Evolutionary conservation across 2,113 vertebrate genomes (phyloP), one percentile per base, ranked within the genome.

Genomic region (Pedionomus torquatus): DNA sequence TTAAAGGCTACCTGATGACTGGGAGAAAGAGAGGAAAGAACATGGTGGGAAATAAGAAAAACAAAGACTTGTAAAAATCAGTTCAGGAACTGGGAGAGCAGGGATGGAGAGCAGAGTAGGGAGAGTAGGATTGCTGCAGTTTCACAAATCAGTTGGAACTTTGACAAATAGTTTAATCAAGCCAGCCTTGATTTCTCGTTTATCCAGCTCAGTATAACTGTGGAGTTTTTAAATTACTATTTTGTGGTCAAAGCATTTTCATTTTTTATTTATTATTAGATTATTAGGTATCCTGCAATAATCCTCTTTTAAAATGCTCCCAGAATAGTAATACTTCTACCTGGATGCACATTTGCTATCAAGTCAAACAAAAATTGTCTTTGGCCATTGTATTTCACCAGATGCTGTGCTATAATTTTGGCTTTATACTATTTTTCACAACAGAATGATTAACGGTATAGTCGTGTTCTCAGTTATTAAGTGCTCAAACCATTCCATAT

Each of bases 31-130:
- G 4, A 31, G 5, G 17, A 28, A 81, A 17, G 9, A 60, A 57
- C 6, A 30, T 24, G 4, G 5, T 37, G 5, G 23, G 21, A 52
- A 55, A 64, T 13, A 10, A 61, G 31, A 78, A 68, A 10, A 13
- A 6, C 5, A 68, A 81, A 48, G 2, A 5, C 7, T 13, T 63
- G 11, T 7, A 8, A 63, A 76, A 77, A 31, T 0, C 5, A 54
- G 3, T 13, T 72, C 10, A 51, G 58, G 13, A 49, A 41, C 18
- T 33, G 17, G 5, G 10, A 10, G 39, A 70, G 13, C 3, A 37
- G 74, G 20, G 18, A 41, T 13, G 25, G 24, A 54, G 18, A 69
- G 10, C 7, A 58, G 43, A 49, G 5, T 14, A 14, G 8, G 11
- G 16, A 82, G 3, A 74, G 16, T 5, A 20, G 19, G 13, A 44